These are phyloP conservation scores for Molossus molossus DNA, from an alignment of 2,797 vertebrate species.

Conservation along the genomic window DNA sequence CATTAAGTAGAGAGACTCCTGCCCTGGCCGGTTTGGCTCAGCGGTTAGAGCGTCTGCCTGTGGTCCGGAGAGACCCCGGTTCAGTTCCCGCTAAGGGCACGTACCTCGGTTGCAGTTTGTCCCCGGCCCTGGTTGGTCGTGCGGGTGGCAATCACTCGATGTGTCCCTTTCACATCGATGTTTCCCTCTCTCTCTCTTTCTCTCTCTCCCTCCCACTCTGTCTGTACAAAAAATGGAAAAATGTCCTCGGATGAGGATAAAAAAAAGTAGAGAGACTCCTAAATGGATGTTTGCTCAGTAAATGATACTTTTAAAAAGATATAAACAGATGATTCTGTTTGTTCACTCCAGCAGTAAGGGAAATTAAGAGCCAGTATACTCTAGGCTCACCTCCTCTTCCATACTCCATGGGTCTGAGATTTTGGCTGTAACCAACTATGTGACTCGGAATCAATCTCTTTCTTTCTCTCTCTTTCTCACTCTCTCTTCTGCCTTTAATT, in stretches of 20 bases:
- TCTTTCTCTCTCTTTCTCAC: accelerated
- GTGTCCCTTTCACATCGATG: too few species aligned
- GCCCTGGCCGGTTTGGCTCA: too few species aligned
- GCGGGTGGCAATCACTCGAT: too few species aligned
- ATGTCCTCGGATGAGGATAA: too few species aligned
- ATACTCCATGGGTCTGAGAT: not conserved
- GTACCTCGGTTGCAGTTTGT: too few species aligned
- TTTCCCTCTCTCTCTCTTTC: too few species aligned
- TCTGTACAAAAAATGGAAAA: too few species aligned
- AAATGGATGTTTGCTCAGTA: not conserved
- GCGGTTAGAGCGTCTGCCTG: too few species aligned
- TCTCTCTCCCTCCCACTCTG: too few species aligned
- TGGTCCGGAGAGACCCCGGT: too few species aligned
- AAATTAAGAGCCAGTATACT: not conserved
- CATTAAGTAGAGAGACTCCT: not conserved
- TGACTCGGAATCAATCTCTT: not conserved
- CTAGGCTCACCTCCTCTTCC: not conserved
- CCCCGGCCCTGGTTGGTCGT: too few species aligned
- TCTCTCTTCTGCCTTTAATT: not conserved
- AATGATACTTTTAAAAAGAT: constrained; percentile 15
- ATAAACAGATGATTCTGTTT: not conserved
- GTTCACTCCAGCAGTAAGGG: not conserved
- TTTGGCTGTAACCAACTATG: not conserved
- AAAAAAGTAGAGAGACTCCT: not conserved
- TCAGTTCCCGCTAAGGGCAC: too few species aligned